A percentile compares a stretch with the other conserved stretches of the same genome.
phyloP scores from a whole-genome alignment of 2,888 invertebrate species.

The Acleris literana region DNA sequence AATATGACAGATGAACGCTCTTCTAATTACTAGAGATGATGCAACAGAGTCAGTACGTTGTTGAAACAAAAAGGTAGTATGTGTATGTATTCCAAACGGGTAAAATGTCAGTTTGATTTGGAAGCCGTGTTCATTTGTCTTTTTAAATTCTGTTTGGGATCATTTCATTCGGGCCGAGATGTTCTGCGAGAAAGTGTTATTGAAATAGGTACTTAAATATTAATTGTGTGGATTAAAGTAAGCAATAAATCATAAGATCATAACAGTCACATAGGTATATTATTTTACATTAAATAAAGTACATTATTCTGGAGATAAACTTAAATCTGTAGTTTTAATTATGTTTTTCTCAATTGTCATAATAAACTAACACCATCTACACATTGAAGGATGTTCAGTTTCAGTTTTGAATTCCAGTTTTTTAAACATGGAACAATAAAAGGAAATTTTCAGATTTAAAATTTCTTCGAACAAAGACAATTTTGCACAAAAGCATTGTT shows the following conservation, averaged over 20 bases:
- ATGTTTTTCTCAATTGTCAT: too few species aligned
- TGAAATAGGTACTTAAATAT: not conserved
- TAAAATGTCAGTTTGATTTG: too few species aligned
- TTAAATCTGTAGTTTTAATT: too few species aligned
- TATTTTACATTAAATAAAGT: too few species aligned
- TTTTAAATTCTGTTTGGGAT: constrained; percentile 21
- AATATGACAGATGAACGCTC: constrained; percentile 32
- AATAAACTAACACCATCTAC: too few species aligned
- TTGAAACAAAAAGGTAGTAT: too few species aligned
- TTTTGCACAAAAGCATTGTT: constrained; percentile 12
- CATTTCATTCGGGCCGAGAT: constrained; percentile 21
- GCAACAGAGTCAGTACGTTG: constrained; percentile 10
- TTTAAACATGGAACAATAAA: not conserved
- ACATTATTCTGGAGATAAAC: too few species aligned
- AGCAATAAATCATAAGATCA: too few species aligned
- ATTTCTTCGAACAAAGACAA: constrained; percentile 7
- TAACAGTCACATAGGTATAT: too few species aligned
- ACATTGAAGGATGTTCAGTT: not conserved
- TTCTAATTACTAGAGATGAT: constrained; percentile 30
- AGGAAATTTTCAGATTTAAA: constrained; percentile 6
- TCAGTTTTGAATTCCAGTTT: not conserved
- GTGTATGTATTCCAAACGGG: too few species aligned
- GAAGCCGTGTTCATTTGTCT: constrained; percentile 32
- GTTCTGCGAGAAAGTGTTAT: constrained; percentile 24
- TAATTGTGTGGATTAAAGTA: too few species aligned